A percentile compares a stretch with the other conserved stretches of the same genome.
Conservation (phyloP, 1,140 invertebrate species). For the Arctopsyche grandis region DNA sequence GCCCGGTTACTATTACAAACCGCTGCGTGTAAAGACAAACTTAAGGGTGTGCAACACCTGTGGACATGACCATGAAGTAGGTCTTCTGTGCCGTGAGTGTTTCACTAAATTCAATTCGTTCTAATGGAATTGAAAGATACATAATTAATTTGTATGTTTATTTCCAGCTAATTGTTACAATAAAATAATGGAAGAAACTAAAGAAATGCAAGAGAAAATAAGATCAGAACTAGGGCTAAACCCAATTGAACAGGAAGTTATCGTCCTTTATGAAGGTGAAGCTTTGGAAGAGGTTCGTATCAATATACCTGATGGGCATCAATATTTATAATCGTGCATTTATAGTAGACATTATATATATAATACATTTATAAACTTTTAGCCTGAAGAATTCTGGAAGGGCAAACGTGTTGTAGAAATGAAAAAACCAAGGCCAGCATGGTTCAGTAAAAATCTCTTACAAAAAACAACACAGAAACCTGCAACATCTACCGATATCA, state of each 20-base stretch:
- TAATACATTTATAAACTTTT: constrained; percentile 40
- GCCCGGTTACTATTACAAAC: constrained; percentile 73
- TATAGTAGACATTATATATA: too few species aligned
- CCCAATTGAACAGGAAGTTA: constrained; percentile 84
- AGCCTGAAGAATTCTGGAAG: constrained; percentile 66
- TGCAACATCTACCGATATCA: constrained; percentile 73
- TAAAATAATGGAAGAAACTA: constrained; percentile 81
- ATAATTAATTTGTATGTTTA: background rate
- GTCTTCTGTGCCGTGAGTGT: constrained; percentile 80
- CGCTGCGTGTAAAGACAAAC: constrained; percentile 75
- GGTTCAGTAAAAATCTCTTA: constrained; percentile 85
- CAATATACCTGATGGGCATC: constrained; percentile 7
- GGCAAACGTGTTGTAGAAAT: constrained; percentile 80
- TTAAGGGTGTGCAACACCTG: constrained; percentile 80
- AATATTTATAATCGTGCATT: background rate
- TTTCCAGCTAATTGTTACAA: constrained; percentile 81
- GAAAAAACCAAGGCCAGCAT: constrained; percentile 75
- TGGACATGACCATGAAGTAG: constrained; percentile 82
- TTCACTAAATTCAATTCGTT: background rate
- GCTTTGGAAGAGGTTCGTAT: constrained; percentile 66
- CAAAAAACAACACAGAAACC: constrained; percentile 77
- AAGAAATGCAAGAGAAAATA: constrained; percentile 80
- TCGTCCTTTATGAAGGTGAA: constrained; percentile 86
- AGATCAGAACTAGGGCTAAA: constrained; percentile 73
- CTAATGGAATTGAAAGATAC: background rate